Base-by-base conservation (phyloP, 1,140 invertebrate species). In the Philotrypesis tridentata region DNA sequence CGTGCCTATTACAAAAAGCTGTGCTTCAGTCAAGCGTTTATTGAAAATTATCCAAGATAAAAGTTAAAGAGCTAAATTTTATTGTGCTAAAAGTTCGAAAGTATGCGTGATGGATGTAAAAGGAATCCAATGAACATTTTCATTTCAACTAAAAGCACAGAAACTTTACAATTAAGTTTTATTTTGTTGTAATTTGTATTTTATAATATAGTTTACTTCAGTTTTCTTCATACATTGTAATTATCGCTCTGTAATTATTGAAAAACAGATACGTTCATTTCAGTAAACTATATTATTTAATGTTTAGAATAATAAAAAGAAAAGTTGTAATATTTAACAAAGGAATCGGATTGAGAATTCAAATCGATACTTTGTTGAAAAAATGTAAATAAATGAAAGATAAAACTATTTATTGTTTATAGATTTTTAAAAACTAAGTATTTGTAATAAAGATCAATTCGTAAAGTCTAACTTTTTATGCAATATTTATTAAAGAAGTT, bases 11-110 rank as follows among this genome's bases (percentile, higher is more conserved):
- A 65, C 88, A 91, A 78, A 92, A 92, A 84, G 90, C 92, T 37
- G 91, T 92, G 80, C 84, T 92, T 48, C 91, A 92, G 83, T 91
- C 91, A 6, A 89, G 85, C 86, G 88, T 92, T 84, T 92, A 92
- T 84, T 92, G 74, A 88, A 65, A 12, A 31, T 2, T 21, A 17
- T 3, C 5, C 7, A 73, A 25, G 12, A 23, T 25, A 25, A 63
- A 23, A 65, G n/a, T 8, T 65, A 5, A 25, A 14, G 61, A 65
- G 27, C 14, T 2, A 0, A 65, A 29, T 5, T 65, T 6, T 11
- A 21, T 27, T 63, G 9, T 11, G n/a, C 23, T 55, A 55, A 17
- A 55, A 65, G 61, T 27, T 65, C 8, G 61, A 63, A 63, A 63
- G 25, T 63, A 48, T 48, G 14, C 17, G 17, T 14, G 14, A 17